phyloP scores from a whole-genome alignment of 2,113 vertebrate species.

The Sterna hirundo region DNA sequence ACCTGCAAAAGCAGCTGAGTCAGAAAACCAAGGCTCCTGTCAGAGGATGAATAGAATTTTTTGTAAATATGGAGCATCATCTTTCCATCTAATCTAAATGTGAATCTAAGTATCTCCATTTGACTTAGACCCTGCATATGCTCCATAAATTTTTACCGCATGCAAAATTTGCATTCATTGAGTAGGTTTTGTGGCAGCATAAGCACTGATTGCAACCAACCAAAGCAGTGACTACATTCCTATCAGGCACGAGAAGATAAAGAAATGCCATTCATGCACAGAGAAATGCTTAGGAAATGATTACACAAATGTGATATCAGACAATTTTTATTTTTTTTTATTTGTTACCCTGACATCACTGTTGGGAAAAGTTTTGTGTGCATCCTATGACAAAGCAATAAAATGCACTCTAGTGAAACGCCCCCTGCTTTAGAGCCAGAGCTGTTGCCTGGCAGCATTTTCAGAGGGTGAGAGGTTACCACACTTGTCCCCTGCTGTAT shows the following conservation, averaged over 20 bases:
- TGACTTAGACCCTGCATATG: neutral
- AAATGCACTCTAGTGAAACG: neutral
- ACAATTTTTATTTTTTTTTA: no score
- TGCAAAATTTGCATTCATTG: neutral
- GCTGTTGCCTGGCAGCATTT: constrained; percentile 14
- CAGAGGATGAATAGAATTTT: neutral
- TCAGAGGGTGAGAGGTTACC: constrained; percentile 33
- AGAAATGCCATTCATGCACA: neutral
- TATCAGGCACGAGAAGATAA: neutral
- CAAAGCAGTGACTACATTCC: neutral
- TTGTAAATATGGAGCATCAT: neutral
- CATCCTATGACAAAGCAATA: neutral
- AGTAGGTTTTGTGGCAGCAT: neutral
- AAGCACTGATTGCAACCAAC: neutral
- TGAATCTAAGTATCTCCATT: neutral
- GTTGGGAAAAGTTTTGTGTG: neutral
- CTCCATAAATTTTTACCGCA: neutral
- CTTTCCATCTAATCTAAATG: neutral
- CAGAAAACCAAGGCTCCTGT: neutral
- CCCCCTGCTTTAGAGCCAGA: neutral
- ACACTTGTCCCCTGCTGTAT: neutral
- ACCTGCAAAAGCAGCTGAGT: neutral
- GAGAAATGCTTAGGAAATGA: neutral
- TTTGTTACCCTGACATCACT: neutral
- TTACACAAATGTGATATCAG: neutral